Evolutionary conservation across 2,888 invertebrate species (phyloP).

Genomic region (Drosophila infuscata): DNA sequence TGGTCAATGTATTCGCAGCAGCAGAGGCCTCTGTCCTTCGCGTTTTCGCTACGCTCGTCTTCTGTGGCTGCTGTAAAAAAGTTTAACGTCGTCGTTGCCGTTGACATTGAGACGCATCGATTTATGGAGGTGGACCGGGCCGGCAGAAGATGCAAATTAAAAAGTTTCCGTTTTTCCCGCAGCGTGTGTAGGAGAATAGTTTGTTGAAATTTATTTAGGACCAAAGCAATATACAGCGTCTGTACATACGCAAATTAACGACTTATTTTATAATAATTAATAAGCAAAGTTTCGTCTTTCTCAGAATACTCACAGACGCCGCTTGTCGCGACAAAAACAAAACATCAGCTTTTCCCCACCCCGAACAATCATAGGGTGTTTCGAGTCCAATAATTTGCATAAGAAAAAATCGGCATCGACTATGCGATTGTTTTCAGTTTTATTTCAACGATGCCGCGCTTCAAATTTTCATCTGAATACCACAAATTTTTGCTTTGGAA

Average conservation of each 20-base stretch:
- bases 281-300: conserved; percentile 2
- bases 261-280: conserved; percentile 8
- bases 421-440: conserved; percentile 33
- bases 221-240: conserved; percentile 14
- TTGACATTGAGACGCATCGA: conserved; percentile 45
- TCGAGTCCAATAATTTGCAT: not conserved
- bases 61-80: conserved; percentile 43
- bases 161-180: conserved; percentile 45
- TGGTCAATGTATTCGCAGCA: conserved; percentile 87
- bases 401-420: conserved; percentile 18
- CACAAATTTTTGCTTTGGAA: conserved; percentile 88
- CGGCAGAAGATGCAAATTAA: not conserved
- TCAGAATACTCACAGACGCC: conserved; percentile 42
- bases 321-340: conserved; percentile 50
- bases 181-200: conserved; percentile 45
- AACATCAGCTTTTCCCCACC: conserved; percentile 37
- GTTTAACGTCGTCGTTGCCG: conserved; percentile 11
- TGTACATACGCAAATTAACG: conserved; percentile 16
- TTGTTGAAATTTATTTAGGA: conserved; percentile 33
- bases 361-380: conserved; percentile 37
- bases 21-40: conserved; percentile 83
- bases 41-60: conserved; percentile 32
- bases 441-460: conserved; percentile 82
- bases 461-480: conserved; percentile 86
- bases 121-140: conserved; percentile 22